Percentiles rank a stretch among this genome's conserved stretches.
phyloP scores from a whole-genome alignment of 2,797 vertebrate species.

The Enteromius radiatus region DNA sequence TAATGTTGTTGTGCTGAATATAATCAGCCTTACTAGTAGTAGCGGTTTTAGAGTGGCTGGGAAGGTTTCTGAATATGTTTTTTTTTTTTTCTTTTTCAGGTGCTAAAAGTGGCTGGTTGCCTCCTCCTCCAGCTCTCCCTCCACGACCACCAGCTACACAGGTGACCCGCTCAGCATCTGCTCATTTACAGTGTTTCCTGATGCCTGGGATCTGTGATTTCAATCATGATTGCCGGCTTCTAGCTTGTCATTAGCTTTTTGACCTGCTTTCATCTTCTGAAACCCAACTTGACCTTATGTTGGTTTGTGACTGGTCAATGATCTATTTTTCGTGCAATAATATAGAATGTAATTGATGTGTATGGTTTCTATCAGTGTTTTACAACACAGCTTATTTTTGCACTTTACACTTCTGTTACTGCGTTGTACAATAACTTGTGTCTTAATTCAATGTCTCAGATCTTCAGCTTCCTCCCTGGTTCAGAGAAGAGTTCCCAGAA shows the following conservation, averaged over 20 bases:
- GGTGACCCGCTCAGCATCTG: slow-evolving; percentile 72
- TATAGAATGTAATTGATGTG: neutral
- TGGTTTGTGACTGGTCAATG: neutral
- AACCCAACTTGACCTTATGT: neutral
- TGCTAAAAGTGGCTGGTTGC: slow-evolving; percentile 83
- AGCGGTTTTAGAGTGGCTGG: no score
- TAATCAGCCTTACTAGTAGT: neutral
- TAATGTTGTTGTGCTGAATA: neutral
- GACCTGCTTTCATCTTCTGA: neutral
- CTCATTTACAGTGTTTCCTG: neutral
- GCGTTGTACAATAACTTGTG: neutral
- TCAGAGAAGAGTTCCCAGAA: slow-evolving; percentile 65
- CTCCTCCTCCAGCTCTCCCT: slow-evolving; percentile 89
- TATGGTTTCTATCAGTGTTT: neutral
- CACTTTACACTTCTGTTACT: neutral
- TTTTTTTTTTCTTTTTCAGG: slow-evolving; percentile 69
- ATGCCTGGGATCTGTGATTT: neutral
- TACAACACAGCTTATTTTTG: neutral
- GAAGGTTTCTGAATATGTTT: neutral
- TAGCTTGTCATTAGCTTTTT: neutral
- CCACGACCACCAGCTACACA: slow-evolving; percentile 87
- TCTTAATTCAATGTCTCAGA: slow-evolving; percentile 59
- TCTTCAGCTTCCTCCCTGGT: slow-evolving; percentile 68
- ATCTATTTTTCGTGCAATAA: neutral
- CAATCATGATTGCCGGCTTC: neutral